Percentiles rank a stretch among this genome's conserved stretches.
These are phyloP conservation scores for Tricholauxania praeusta DNA, from an alignment of 2,888 invertebrate genomes.

Conservation along the genomic window DNA sequence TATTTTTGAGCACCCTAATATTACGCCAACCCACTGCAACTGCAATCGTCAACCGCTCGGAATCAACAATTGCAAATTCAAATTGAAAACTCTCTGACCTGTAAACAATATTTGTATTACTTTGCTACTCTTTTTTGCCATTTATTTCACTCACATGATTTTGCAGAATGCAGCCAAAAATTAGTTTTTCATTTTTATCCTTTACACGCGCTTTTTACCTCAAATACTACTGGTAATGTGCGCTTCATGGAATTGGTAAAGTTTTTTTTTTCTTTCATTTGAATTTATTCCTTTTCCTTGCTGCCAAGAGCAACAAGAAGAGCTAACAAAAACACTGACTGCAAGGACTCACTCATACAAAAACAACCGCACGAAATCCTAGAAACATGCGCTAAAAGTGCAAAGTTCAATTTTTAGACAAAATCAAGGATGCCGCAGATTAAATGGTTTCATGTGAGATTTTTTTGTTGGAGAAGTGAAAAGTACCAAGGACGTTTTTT, in stretches of 20 bases:
- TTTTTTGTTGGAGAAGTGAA: too few species aligned
- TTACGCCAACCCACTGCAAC: too few species aligned
- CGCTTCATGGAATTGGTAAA: constrained; percentile 5
- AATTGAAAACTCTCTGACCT: constrained; percentile 28
- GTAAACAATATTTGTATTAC: constrained; percentile 20
- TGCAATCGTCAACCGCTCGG: constrained; percentile 5
- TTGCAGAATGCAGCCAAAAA: constrained; percentile 21
- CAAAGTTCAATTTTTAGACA: too few species aligned
- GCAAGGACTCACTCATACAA: too few species aligned
- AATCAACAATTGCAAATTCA: constrained; percentile 22
- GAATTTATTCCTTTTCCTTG: neutral
- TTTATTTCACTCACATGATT: constrained; percentile 5
- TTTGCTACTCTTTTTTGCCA: neutral
- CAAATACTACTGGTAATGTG: neutral
- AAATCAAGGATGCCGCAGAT: too few species aligned
- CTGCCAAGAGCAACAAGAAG: too few species aligned
- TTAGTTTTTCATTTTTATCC: neutral
- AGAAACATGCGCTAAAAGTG: too few species aligned
- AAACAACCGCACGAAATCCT: too few species aligned
- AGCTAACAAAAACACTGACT: neutral
- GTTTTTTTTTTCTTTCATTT: neutral
- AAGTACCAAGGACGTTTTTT: too few species aligned
- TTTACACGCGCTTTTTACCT: neutral
- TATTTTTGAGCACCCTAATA: too few species aligned
- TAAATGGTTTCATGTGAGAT: neutral